Base-by-base conservation (phyloP, 2,888 invertebrate species). In the Tetragonisca angustula region DNA sequence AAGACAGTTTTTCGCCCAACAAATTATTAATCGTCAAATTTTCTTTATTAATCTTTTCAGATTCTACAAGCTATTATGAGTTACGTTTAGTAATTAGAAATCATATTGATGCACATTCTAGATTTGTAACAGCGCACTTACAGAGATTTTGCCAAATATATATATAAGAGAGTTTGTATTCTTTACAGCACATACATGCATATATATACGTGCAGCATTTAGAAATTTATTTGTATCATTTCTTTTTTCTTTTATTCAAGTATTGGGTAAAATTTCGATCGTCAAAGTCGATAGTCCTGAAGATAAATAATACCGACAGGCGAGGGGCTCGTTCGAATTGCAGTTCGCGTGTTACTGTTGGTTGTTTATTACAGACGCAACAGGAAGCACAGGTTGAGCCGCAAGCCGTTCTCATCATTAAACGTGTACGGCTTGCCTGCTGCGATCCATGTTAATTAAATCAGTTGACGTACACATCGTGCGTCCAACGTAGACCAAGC, bases 381-480 rank as follows among this genome's bases (percentile, higher is more conserved):
- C 90, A 87, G 90, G 88, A 91, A 91, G 84, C 89, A 81, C 84
- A 79, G 84, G 76, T 79, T 81, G 83, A 86, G 78, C 88, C 86
- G 82, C 74, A 84, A 85, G 85, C 87, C 83, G 85, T 79, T 91
- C 85, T 91, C 88, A 83, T 91, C 90, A 89, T 91, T 90, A 90
- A 90, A 88, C 89, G 80, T 79, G 83, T 86, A 85, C 88, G 81
- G 88, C 78, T 82, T 79, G 81, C 76, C 83, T 83, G 88, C 79
- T 87, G 79, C 85, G 81, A 90, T 90, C 86, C 90, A 89, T 88
- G 90, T 91, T 91, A 91, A 92, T 92, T 89, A 92, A 91, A 92
- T 92, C 89, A 90, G 84, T 87, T 80, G 73, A 85, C 76, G 88
- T 88, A 82, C 79, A 85, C 84, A 83, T 81, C 74, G 69, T 13